Evolutionary conservation across 1,140 invertebrate genomes (phyloP), one percentile per base, ranked within the genome.

Genomic region (Hypothenemus hampei): DNA sequence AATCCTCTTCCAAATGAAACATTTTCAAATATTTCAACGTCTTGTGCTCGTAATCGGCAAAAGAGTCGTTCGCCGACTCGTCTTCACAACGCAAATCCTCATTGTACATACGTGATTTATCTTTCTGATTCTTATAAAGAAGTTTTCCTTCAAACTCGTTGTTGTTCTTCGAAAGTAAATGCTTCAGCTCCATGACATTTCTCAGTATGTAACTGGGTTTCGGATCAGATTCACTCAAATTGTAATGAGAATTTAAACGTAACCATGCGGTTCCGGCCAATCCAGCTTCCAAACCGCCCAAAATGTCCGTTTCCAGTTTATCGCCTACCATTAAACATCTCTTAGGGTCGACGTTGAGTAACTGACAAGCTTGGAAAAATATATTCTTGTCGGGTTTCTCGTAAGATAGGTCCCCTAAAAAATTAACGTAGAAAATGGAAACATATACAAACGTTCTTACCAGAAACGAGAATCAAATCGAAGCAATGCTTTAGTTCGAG

Each of bases 251-350:
- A 0, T 26, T 37, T 19, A 82, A 64, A 7, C 85, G 84, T 55
- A 89, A 78, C 87, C 89, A 91, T 10, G 91, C 82, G 0, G 87
- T 91, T 7, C 81, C 82, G 4, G 79, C 82, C 36, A 91, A 67
- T 57, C 83, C 80, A 18, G 87, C 86, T 70, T 85, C 72, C 59
- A 83, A 83, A 21, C 86, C 88, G 37, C 89, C 89, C 79, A 77
- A 75, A 57, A 92, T 91, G 72, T 91, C 89, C 7, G 88, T 90
- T 69, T 91, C 86, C 53, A 91, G 67, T 67, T 88, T 89, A 65
- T 91, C 89, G 7, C 89, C 89, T 61, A 92, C 82, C 87, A 93
- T 91, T 57, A 89, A 79, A 72, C 87, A 91, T 59, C 82, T 78
- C 13, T 78, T 68, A 0, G 88, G 81, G 59, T 80, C 74, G 6